Evolutionary conservation across 1,140 invertebrate genomes (phyloP).

Genomic region (Nasonia vitripennis): DNA sequence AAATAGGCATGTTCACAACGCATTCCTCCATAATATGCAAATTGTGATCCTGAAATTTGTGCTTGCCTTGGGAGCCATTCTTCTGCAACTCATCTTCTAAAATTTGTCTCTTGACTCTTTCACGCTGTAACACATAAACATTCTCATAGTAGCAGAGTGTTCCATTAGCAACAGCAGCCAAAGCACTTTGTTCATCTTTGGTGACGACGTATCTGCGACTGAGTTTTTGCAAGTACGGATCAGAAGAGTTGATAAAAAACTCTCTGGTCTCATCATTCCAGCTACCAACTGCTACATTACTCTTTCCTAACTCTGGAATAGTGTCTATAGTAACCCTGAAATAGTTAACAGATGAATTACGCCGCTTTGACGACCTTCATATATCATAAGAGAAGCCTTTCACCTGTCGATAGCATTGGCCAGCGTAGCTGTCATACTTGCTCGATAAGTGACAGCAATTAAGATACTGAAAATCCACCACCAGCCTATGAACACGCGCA

Average conservation of each 20-base stretch:
- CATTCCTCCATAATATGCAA: slow-evolving; percentile 89
- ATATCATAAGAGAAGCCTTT: background rate
- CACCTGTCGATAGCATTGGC: slow-evolving; percentile 84
- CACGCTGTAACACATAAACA: slow-evolving; percentile 81
- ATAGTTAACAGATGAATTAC: background rate
- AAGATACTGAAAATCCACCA: slow-evolving; percentile 90
- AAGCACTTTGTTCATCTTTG: slow-evolving; percentile 76
- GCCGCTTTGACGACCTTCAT: background rate
- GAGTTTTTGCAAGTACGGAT: slow-evolving; percentile 80
- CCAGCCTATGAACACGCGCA: slow-evolving; percentile 86
- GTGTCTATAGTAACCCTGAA: slow-evolving; percentile 85
- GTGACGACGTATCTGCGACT: slow-evolving; percentile 80
- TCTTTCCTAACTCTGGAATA: slow-evolving; percentile 80
- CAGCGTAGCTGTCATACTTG: slow-evolving; percentile 88
- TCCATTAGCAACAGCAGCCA: slow-evolving; percentile 80
- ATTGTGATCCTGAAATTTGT: slow-evolving; percentile 72
- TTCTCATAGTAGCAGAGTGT: slow-evolving; percentile 88
- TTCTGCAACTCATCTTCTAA: slow-evolving; percentile 62
- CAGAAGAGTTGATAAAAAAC: slow-evolving; percentile 82
- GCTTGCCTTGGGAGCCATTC: slow-evolving; percentile 53
- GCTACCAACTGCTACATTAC: slow-evolving; percentile 79
- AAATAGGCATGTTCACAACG: slow-evolving; percentile 86
- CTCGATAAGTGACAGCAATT: slow-evolving; percentile 84
- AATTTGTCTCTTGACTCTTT: slow-evolving; percentile 77
- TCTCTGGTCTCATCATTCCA: slow-evolving; percentile 82